Conservation (phyloP, 1,140 invertebrate genomes). For the Drosophila willistoni region DNA sequence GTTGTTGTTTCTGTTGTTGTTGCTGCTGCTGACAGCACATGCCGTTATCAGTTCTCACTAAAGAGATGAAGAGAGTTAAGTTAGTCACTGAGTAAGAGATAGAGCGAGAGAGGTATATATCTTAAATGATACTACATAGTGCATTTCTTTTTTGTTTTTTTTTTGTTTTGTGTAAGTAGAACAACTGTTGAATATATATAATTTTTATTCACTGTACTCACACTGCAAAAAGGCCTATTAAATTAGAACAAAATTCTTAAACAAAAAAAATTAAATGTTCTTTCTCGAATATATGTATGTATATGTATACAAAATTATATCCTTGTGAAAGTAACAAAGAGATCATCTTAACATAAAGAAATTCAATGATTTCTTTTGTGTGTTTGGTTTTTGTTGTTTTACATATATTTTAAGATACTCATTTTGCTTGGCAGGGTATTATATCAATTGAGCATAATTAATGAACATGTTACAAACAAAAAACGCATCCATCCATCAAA, state of each 20-base stretch:
- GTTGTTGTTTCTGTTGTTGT: slow-evolving; percentile 27
- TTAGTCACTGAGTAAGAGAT: slow-evolving; percentile 43
- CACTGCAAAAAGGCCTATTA: background rate
- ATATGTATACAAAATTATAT: background rate
- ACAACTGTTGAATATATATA: background rate
- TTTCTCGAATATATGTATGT: too few relatives aligned
- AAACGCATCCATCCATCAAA: slow-evolving; percentile 41
- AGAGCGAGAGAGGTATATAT: slow-evolving; percentile 15
- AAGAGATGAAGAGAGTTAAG: slow-evolving; percentile 50
- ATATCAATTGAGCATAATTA: background rate
- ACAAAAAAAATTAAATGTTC: too few relatives aligned
- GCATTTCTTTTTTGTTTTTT: background rate
- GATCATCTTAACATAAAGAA: background rate
- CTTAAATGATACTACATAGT: background rate
- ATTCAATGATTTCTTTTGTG: background rate
- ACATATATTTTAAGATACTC: background rate
- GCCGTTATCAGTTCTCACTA: slow-evolving; percentile 62
- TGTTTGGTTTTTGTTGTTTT: background rate
- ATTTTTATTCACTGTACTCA: background rate
- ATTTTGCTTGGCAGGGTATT: background rate
- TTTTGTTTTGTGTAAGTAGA: background rate
- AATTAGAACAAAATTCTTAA: too few relatives aligned
- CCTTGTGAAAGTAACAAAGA: background rate
- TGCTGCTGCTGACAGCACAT: slow-evolving; percentile 34
- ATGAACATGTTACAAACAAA: background rate